Conservation (phyloP, 2,888 invertebrate species). For the Pelosia muscerda region DNA sequence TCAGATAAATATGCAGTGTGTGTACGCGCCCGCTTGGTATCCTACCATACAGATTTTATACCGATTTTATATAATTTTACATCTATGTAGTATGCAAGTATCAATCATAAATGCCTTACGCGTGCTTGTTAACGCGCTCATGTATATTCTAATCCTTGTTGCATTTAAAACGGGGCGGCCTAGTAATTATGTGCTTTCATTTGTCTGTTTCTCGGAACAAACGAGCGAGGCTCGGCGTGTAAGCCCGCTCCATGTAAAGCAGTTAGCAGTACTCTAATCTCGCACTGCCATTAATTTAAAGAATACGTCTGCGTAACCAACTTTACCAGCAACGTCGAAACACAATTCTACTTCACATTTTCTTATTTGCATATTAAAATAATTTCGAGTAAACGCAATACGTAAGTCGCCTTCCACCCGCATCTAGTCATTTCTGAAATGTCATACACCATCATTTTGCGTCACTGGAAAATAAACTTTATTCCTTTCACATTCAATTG, state of each 20-base stretch:
- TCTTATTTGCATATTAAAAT: conserved; percentile 87
- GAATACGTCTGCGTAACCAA: conserved; percentile 85
- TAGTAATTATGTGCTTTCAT: conserved; percentile 87
- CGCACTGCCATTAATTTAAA: conserved; percentile 85
- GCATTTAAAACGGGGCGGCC: conserved; percentile 85
- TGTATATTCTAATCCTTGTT: conserved; percentile 86
- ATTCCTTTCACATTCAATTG: conserved; percentile 55
- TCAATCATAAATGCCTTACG: conserved; percentile 84
- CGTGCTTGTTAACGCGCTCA: conserved; percentile 82
- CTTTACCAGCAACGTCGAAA: conserved; percentile 82
- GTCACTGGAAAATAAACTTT: conserved; percentile 67
- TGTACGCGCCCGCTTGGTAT: too few species aligned
- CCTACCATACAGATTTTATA: not conserved
- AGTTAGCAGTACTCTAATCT: conserved; percentile 86
- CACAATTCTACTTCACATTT: conserved; percentile 85
- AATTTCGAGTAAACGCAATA: conserved; percentile 86
- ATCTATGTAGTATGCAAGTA: conserved; percentile 68
- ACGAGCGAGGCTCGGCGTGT: conserved; percentile 77
- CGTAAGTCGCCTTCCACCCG: conserved; percentile 79
- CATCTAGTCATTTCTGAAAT: conserved; percentile 57
- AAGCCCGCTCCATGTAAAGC: conserved; percentile 84
- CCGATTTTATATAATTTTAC: not conserved
- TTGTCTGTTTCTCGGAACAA: conserved; percentile 84
- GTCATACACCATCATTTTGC: conserved; percentile 58
- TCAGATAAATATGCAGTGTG: too few species aligned